Evolutionary conservation across 2,113 vertebrate species (phyloP).

Genomic region (Hippoglossus stenolepis): DNA sequence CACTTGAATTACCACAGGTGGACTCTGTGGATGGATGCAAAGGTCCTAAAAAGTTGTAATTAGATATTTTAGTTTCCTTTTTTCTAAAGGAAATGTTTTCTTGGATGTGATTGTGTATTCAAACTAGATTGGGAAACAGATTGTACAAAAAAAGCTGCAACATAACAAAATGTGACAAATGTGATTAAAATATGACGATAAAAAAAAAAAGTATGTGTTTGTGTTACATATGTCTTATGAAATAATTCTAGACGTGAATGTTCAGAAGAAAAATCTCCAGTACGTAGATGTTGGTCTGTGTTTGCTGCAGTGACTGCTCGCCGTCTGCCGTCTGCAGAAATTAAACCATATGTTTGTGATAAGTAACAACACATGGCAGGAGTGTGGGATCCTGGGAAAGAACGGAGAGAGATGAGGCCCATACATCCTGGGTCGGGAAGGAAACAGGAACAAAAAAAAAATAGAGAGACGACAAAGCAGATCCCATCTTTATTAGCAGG

Average conservation of each 20-base stretch:
- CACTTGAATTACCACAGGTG: not conserved
- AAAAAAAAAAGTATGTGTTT: not conserved
- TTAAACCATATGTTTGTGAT: slow-evolving; percentile 79
- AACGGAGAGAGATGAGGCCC: slow-evolving; percentile 46
- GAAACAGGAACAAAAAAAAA: slow-evolving; percentile 30
- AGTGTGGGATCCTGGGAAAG: slow-evolving; percentile 71
- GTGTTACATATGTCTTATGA: slow-evolving; percentile 4
- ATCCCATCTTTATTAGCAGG: slow-evolving; percentile 69
- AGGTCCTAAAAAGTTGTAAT: not conserved
- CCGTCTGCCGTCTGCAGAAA: slow-evolving; percentile 59
- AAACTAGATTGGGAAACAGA: no score
- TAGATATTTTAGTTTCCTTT: no score
- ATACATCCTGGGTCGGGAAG: slow-evolving; percentile 50
- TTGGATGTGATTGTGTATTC: not conserved
- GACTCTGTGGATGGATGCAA: not conserved
- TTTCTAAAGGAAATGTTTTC: no score
- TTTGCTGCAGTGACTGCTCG: slow-evolving; percentile 67
- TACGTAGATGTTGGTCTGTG: slow-evolving; percentile 27
- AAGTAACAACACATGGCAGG: slow-evolving; percentile 77
- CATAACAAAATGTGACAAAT: no score
- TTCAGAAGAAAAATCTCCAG: slow-evolving; percentile 17
- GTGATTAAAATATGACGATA: no score
- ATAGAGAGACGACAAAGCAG: slow-evolving; percentile 51
- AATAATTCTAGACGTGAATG: not conserved
- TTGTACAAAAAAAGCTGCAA: no score